Evolutionary conservation across 2,888 invertebrate genomes (phyloP).

Genomic region (Phalera bucephala): DNA sequence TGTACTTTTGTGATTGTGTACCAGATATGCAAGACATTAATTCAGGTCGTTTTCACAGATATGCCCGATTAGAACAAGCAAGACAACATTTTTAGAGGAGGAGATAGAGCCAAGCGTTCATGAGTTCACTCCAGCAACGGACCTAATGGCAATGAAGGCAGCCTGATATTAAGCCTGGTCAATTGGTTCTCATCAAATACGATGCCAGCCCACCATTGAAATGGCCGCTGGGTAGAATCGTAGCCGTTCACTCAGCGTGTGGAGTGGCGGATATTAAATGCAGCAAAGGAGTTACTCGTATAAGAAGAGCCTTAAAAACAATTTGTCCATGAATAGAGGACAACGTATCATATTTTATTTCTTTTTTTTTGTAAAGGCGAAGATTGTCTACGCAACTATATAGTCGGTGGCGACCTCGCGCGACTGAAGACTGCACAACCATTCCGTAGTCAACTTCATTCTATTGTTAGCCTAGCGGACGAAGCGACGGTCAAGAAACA

Average conservation of each 20-base stretch:
- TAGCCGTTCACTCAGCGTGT: neutral
- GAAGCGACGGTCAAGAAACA: too few relatives aligned
- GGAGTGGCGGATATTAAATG: neutral
- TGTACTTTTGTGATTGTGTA: neutral
- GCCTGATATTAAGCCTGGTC: neutral
- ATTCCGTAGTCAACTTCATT: too few relatives aligned
- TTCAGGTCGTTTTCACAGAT: constrained; percentile 5
- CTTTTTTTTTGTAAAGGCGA: too few relatives aligned
- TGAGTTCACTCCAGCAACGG: constrained; percentile 29
- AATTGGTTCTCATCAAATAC: neutral
- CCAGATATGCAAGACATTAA: neutral
- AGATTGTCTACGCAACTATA: too few relatives aligned
- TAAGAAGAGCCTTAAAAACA: too few relatives aligned
- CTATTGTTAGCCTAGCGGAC: too few relatives aligned
- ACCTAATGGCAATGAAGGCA: constrained; percentile 24
- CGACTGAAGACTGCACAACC: too few relatives aligned
- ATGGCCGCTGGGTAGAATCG: neutral
- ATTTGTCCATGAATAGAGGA: too few relatives aligned
- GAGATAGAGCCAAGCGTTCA: constrained; percentile 22
- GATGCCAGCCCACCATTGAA: neutral
- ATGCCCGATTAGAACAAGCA: constrained; percentile 16
- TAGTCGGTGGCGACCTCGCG: too few relatives aligned
- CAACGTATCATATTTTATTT: too few relatives aligned
- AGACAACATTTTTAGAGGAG: constrained; percentile 21
- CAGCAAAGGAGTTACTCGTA: neutral